These are phyloP conservation scores for Marcusenius ussheri DNA, from an alignment of 2,113 vertebrate genomes.

Conservation along the genomic window DNA sequence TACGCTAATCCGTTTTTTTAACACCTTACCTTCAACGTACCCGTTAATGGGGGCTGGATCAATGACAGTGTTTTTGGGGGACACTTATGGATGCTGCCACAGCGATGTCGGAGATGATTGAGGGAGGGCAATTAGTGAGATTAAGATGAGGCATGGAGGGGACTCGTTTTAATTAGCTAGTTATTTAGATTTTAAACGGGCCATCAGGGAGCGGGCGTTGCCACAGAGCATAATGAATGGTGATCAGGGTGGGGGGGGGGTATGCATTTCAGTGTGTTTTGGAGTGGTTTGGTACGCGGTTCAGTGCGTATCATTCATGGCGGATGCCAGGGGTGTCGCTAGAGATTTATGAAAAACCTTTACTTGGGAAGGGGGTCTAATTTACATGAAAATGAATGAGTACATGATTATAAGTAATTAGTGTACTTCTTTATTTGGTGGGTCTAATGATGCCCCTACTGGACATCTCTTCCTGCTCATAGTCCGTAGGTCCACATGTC, in stretches of 20 bases:
- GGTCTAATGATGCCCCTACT: neutral
- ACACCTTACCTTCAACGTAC: neutral
- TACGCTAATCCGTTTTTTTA: neutral
- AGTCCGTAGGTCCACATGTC: neutral
- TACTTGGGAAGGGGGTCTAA: neutral
- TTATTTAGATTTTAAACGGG: constrained; percentile 48
- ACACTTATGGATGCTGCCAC: constrained; percentile 45
- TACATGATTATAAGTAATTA: neutral
- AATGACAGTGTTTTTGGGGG: neutral
- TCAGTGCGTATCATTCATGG: neutral
- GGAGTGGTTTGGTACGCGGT: neutral
- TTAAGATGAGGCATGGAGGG: constrained; percentile 55
- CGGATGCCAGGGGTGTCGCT: neutral
- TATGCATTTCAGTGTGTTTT: neutral
- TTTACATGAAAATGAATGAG: neutral
- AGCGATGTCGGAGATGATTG: constrained; percentile 61
- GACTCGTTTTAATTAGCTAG: constrained; percentile 63
- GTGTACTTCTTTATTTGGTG: neutral
- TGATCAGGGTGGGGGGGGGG: neutral
- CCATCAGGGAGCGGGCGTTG: neutral
- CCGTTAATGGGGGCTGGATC: constrained; percentile 38
- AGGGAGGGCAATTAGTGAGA: constrained; percentile 59
- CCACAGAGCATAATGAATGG: constrained; percentile 7
- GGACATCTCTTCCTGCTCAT: neutral
- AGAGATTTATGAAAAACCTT: too few relatives aligned